Evolutionary conservation across 2,797 vertebrate genomes (phyloP).

Genomic region (Sternotherus odoratus): DNA sequence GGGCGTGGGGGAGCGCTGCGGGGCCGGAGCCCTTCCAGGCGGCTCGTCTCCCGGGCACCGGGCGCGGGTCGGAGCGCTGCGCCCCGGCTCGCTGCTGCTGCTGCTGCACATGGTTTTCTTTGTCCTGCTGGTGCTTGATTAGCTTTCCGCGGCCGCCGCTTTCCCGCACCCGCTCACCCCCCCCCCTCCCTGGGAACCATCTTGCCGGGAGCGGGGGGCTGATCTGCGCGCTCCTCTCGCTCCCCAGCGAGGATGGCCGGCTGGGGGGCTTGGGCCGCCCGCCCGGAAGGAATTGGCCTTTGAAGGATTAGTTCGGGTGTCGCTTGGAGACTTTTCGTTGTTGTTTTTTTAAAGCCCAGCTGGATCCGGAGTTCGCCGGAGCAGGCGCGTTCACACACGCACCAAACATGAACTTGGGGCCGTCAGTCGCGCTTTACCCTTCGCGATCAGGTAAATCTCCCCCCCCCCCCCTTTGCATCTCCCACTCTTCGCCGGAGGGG

Average conservation of each 20-base stretch:
- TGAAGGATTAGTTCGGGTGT: conserved; percentile 66
- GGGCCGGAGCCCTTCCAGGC: conserved; percentile 5
- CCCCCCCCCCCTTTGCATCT: no score
- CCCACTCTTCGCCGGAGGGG: no score
- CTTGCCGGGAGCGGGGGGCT: conserved; percentile 33
- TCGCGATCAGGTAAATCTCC: conserved; percentile 72
- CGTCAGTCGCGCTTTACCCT: conserved; percentile 45
- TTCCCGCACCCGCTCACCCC: conserved; percentile 7
- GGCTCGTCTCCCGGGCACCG: background rate
- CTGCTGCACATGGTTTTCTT: conserved; percentile 90
- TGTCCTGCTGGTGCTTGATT: conserved; percentile 84
- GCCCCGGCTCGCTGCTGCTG: conserved; percentile 18
- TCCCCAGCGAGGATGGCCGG: conserved; percentile 48
- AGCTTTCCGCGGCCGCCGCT: background rate
- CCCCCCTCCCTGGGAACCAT: conserved; percentile 38
- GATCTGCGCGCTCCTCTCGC: background rate
- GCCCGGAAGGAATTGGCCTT: conserved; percentile 25
- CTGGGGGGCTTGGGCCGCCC: conserved; percentile 6
- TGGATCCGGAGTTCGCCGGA: conserved; percentile 18
- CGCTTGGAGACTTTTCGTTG: conserved; percentile 51
- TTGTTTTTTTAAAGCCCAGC: background rate
- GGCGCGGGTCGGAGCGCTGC: conserved; percentile 36
- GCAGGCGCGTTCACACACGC: background rate
- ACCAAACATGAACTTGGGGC: conserved; percentile 73
- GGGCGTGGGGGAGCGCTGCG: no score